Evolutionary conservation across 2,113 vertebrate genomes (phyloP).

Genomic region (Mohoua ochrocephala): DNA sequence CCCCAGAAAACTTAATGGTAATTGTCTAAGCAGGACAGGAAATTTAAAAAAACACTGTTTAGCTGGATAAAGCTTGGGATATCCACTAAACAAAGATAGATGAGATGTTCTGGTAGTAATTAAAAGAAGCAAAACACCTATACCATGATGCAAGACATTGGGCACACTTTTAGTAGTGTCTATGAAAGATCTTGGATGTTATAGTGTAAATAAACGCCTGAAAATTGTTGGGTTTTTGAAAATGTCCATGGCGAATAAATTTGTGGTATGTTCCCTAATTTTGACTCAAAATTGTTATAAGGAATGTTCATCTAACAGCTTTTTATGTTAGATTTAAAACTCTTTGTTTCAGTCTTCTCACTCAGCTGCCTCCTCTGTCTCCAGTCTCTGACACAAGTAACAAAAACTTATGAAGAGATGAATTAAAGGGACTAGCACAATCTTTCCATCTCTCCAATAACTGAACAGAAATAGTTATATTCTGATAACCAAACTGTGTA

Average conservation of each 20-base stretch:
- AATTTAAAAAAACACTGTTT: not conserved
- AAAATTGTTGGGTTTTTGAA: not conserved
- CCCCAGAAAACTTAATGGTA: not conserved
- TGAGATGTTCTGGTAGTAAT: not conserved
- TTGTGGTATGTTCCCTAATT: rapidly evolving
- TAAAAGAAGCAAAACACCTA: not conserved
- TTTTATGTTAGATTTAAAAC: not conserved
- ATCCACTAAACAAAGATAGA: not conserved
- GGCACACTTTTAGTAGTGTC: not conserved
- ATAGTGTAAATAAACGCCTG: no score
- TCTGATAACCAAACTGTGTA: not conserved
- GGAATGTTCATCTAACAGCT: not conserved
- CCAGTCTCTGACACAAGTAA: not conserved
- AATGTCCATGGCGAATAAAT: not conserved
- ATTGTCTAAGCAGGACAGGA: no score
- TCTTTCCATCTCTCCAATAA: not conserved
- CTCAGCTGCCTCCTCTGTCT: not conserved
- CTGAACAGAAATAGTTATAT: not conserved
- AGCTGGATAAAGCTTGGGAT: not conserved
- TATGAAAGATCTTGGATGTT: not conserved
- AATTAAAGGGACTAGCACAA: not conserved
- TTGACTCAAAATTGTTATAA: not conserved
- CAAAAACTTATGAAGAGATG: not conserved
- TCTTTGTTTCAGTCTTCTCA: not conserved
- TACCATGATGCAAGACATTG: not conserved